phyloP scores from a whole-genome alignment of 2,888 invertebrate genomes.

The Eucera pruinosa region DNA sequence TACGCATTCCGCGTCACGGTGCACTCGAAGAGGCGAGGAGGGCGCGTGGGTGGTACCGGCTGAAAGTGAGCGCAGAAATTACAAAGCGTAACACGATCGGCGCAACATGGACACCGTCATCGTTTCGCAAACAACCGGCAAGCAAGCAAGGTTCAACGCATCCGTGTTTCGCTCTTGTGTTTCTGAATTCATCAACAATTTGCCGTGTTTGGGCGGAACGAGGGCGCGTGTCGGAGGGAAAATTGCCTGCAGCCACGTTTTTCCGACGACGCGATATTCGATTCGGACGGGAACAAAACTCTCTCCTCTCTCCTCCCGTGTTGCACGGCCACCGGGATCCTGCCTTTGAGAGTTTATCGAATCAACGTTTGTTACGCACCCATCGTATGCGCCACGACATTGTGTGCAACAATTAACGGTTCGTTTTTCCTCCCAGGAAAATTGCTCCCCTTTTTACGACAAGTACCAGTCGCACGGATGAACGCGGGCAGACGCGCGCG shows the following conservation, averaged over 20 bases:
- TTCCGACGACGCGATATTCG: conserved; percentile 54
- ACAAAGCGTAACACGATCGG: conserved; percentile 40
- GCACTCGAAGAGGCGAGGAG: conserved; percentile 3
- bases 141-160: background rate
- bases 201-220: conserved; percentile 22
- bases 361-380: conserved; percentile 62
- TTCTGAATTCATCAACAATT: conserved; percentile 51
- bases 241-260: conserved; percentile 40
- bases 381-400: conserved; percentile 3
- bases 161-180: conserved; percentile 29
- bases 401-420: conserved; percentile 54
- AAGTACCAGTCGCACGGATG: background rate
- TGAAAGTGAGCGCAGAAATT: conserved; percentile 34
- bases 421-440: conserved; percentile 6
- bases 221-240: conserved; percentile 1
- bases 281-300: conserved; percentile 58
- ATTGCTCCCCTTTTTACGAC: background rate
- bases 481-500: background rate
- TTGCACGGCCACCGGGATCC: conserved; percentile 16
- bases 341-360: conserved; percentile 68
- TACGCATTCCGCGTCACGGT: background rate
- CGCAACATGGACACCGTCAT: conserved; percentile 33
- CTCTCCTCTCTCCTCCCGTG: too few relatives aligned
- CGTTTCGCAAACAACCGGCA: conserved; percentile 33
- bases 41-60: background rate